Evolutionary conservation across 2,888 invertebrate species (phyloP).

Genomic region (Limnephilus auricula): DNA sequence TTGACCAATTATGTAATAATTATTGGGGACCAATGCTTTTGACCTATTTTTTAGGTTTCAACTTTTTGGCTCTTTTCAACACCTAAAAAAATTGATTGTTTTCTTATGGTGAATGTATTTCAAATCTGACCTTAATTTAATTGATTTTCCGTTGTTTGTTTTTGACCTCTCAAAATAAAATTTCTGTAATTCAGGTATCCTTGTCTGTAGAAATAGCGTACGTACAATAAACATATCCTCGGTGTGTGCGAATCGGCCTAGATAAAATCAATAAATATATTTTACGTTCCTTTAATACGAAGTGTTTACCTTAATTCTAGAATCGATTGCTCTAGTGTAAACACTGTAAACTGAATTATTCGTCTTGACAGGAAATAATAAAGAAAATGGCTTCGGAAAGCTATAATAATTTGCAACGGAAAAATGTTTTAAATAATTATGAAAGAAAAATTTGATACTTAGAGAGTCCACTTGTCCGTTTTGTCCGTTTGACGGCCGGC

Average conservation of each 20-base stretch:
- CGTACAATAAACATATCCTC: neutral
- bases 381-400: neutral
- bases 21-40: neutral
- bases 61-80: neutral
- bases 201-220: neutral
- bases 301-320: constrained; percentile 38
- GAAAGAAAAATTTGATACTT: too few species aligned
- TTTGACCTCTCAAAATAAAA: neutral
- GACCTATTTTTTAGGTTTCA: neutral
- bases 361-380: neutral
- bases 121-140: neutral
- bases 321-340: constrained; percentile 13
- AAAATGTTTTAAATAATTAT: too few species aligned
- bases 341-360: constrained; percentile 17
- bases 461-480: too few species aligned
- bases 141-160: neutral
- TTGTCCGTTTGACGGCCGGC: too few species aligned
- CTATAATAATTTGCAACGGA: neutral
- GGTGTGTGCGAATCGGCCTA: neutral
- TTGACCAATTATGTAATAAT: too few species aligned
- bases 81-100: neutral
- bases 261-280: constrained; percentile 18
- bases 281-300: neutral
- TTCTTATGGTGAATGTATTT: neutral
- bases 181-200: neutral